These are phyloP conservation scores for Micromys minutus DNA, from an alignment of 2,113 vertebrate genomes.

Conservation along the genomic window DNA sequence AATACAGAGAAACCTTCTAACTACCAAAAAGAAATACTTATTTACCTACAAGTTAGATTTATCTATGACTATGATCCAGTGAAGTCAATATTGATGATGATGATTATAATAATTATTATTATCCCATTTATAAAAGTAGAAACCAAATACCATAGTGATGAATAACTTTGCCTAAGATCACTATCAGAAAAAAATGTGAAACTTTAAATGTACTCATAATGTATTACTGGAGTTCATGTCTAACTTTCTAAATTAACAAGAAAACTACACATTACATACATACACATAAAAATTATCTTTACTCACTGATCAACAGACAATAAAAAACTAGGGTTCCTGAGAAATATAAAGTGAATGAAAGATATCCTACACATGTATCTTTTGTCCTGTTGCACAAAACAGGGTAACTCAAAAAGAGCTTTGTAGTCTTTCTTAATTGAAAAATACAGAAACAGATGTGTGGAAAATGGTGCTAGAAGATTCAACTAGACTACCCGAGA, in stretches of 20 bases:
- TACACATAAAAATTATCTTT: not conserved
- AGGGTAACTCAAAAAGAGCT: not conserved
- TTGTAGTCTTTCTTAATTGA: not conserved
- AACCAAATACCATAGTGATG: not conserved
- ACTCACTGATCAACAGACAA: not conserved
- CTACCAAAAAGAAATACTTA: not conserved
- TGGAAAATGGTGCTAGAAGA: not conserved
- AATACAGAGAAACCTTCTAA: not conserved
- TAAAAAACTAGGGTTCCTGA: not conserved
- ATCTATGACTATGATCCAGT: not conserved
- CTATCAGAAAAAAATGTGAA: not conserved
- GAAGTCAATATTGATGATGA: not conserved
- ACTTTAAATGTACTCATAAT: not conserved
- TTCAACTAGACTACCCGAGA: not conserved
- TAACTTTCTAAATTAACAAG: not conserved
- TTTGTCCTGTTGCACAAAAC: not conserved
- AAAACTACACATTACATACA: not conserved
- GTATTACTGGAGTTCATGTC: not conserved
- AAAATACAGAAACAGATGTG: not conserved
- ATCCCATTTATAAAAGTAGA: not conserved
- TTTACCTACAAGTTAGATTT: not conserved
- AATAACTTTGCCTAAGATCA: not conserved
- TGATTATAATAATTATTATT: not conserved
- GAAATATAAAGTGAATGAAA: not conserved
- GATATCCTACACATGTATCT: not conserved